Percentiles rank a stretch among this genome's conserved stretches.
Evolutionary conservation across 1,140 invertebrate species (phyloP).

Genomic region (Leptinotarsa defecta): DNA sequence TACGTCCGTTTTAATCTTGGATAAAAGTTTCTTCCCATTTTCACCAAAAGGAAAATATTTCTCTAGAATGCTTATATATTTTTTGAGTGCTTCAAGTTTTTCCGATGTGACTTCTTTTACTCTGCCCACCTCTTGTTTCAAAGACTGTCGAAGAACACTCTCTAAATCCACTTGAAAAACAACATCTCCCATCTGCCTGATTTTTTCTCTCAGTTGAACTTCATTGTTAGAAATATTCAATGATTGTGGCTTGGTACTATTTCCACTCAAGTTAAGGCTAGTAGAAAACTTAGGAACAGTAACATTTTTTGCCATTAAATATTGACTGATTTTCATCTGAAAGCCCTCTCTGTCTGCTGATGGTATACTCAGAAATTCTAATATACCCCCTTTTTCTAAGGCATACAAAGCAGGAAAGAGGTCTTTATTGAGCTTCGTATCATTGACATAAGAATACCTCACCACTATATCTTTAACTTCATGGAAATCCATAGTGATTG

Average conservation of each 20-base stretch:
- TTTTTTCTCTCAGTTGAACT: slow-evolving; percentile 37
- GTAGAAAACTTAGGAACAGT: slow-evolving; percentile 35
- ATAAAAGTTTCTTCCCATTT: slow-evolving; percentile 68
- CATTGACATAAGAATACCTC: slow-evolving; percentile 13
- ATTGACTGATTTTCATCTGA: slow-evolving; percentile 54
- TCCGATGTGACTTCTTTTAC: slow-evolving; percentile 71
- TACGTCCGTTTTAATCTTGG: slow-evolving; percentile 58
- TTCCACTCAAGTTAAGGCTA: not conserved
- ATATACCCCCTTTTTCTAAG: slow-evolving; percentile 2
- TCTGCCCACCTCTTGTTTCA: slow-evolving; percentile 80
- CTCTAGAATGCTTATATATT: slow-evolving; percentile 72
- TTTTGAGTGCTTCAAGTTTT: slow-evolving; percentile 70
- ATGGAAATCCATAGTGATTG: slow-evolving; percentile 66
- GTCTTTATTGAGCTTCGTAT: slow-evolving; percentile 18
- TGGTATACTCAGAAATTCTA: slow-evolving; percentile 13
- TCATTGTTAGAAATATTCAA: not conserved
- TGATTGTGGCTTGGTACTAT: not conserved
- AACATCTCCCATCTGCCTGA: slow-evolving; percentile 58
- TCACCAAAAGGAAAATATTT: slow-evolving; percentile 74
- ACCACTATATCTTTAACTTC: slow-evolving; percentile 12
- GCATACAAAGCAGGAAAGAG: slow-evolving; percentile 15
- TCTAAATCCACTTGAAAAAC: slow-evolving; percentile 87
- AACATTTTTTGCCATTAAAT: slow-evolving; percentile 52
- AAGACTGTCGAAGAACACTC: slow-evolving; percentile 76
- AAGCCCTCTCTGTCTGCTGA: slow-evolving; percentile 49